phyloP scores from a whole-genome alignment of 2,113 vertebrate species.

The Delphinus delphis region DNA sequence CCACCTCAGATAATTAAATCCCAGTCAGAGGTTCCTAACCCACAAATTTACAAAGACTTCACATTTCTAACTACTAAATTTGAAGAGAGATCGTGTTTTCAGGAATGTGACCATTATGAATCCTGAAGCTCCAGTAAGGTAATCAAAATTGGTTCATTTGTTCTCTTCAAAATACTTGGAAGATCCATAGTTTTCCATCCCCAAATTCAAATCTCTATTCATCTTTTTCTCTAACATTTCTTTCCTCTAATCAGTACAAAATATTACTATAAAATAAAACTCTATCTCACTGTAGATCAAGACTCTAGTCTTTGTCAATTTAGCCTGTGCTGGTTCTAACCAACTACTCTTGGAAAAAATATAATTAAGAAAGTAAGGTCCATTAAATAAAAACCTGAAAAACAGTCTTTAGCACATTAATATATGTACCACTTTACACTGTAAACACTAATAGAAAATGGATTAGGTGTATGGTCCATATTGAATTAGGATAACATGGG shows the following conservation, averaged over 20 bases:
- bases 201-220: neutral
- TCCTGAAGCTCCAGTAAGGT: neutral
- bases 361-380: neutral
- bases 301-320: neutral
- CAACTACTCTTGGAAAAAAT: constrained; percentile 17
- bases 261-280: neutral
- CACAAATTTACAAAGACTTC: neutral
- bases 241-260: constrained; percentile 30
- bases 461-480: neutral
- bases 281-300: neutral
- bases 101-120: neutral
- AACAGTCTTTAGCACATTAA: constrained; percentile 22
- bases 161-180: constrained; percentile 1
- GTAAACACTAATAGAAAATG: neutral
- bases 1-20: constrained; percentile 40
- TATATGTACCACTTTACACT: neutral
- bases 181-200: neutral
- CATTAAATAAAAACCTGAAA: neutral
- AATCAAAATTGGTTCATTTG: neutral
- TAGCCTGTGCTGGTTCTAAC: neutral
- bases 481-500: neutral
- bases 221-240: neutral
- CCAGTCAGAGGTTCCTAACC: neutral
- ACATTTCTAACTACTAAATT: neutral
- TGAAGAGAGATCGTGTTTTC: neutral